Conservation (phyloP, 1,140 invertebrate genomes). For the Riptortus pedestris region DNA sequence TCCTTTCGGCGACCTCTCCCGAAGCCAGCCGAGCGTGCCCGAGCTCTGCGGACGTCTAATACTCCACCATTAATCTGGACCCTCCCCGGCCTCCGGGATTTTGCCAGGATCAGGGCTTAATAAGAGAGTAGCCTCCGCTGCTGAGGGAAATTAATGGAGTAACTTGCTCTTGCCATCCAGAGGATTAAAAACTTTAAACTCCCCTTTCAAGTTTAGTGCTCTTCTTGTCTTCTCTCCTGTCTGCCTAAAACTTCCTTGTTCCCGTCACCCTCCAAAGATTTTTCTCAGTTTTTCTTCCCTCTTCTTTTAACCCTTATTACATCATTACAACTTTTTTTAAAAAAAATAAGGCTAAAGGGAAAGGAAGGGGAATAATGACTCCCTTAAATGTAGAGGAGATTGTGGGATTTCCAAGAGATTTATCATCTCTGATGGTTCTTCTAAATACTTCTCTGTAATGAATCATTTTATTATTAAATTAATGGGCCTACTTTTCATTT, state of each 20-base stretch:
- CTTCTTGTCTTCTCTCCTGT: not conserved
- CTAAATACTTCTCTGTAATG: not conserved
- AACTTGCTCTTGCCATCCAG: not conserved
- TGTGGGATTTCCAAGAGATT: not conserved
- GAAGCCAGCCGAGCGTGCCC: not conserved
- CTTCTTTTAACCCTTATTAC: conserved; percentile 1
- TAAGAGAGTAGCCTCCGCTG: not conserved
- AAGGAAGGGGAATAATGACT: not conserved
- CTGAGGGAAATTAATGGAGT: conserved; percentile 8
- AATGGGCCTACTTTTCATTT: too few species aligned
- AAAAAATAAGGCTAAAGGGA: not conserved
- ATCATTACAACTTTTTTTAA: not conserved
- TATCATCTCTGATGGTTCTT: not conserved
- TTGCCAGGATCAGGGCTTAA: not conserved
- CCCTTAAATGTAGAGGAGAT: conserved; percentile 1
- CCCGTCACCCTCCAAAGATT: not conserved
- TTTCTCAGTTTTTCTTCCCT: not conserved
- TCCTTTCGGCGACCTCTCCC: not conserved
- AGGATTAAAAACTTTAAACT: conserved; percentile 16
- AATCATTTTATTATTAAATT: too few species aligned
- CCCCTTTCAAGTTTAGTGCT: not conserved
- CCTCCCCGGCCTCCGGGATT: not conserved
- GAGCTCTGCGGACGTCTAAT: not conserved
- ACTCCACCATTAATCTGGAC: not conserved
- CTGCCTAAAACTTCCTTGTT: not conserved